A percentile compares a stretch with the other conserved stretches of the same genome.
These are phyloP conservation scores for Andrena bucephala DNA, from an alignment of 2,888 invertebrate species.

Conservation along the genomic window DNA sequence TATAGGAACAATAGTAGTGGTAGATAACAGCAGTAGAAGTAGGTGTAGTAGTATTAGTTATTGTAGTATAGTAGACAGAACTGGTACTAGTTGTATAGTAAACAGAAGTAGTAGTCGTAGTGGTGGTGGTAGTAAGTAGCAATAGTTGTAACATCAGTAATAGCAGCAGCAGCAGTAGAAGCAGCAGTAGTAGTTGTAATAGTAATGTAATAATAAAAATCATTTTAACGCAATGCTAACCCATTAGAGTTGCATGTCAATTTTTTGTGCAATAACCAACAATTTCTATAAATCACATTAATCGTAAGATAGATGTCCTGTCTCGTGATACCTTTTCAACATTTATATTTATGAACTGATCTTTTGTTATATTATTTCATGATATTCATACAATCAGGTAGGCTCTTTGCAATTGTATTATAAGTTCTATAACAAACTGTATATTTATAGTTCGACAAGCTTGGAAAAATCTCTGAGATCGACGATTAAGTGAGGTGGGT, in stretches of 20 bases:
- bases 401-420: neutral
- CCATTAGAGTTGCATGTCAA: neutral
- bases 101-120: neutral
- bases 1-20: conserved; percentile 4
- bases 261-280: neutral
- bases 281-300: neutral
- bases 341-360: neutral
- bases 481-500: too few relatives aligned
- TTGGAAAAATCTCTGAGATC: too few relatives aligned
- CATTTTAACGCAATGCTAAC: conserved; percentile 12
- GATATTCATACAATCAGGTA: neutral
- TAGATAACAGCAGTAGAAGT: neutral
- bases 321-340: neutral
- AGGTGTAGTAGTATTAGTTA: neutral
- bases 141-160: conserved; percentile 10
- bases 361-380: neutral
- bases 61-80: neutral
- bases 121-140: conserved; percentile 6
- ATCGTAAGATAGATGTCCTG: neutral
- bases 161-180: conserved; percentile 17
- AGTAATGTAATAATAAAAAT: neutral
- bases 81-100: conserved; percentile 1
- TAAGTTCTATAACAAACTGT: neutral
- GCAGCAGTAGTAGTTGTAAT: conserved; percentile 2
- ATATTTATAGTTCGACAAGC: neutral